Evolutionary conservation across 2,888 invertebrate species (phyloP).

Genomic region (Rapana venosa): DNA sequence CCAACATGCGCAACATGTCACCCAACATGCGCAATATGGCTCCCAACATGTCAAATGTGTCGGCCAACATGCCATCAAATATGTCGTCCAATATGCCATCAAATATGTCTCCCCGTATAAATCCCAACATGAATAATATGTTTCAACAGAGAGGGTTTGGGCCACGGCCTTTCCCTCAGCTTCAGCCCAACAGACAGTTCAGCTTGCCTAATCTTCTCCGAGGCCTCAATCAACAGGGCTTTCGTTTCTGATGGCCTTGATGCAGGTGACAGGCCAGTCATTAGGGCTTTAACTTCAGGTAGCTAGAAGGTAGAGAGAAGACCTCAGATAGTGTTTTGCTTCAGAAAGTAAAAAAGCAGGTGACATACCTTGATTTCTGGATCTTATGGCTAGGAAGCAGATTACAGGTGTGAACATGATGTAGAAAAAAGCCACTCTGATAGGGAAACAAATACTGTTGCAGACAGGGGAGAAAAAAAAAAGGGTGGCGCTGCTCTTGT

Average conservation of each 20-base stretch:
- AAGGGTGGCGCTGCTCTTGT: no score
- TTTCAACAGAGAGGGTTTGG: not conserved
- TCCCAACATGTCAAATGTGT: not conserved
- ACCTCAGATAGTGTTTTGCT: no score
- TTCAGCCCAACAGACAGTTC: conserved; percentile 11
- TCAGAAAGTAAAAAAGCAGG: no score
- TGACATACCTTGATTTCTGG: no score
- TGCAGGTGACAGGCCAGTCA: not conserved
- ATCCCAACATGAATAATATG: not conserved
- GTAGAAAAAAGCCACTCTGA: no score
- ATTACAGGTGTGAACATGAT: no score
- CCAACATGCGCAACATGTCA: not conserved
- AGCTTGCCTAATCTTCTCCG: not conserved
- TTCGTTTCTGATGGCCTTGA: not conserved
- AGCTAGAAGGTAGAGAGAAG: not conserved
- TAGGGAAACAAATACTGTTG: no score
- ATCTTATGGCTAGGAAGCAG: no score
- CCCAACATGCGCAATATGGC: not conserved
- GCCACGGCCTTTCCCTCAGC: not conserved
- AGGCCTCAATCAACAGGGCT: conserved; percentile 13
- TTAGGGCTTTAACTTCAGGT: not conserved
- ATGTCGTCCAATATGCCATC: not conserved
- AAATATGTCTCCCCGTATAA: not conserved
- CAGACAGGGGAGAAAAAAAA: no score
- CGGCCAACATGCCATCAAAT: not conserved